Evolutionary conservation across 2,797 vertebrate genomes (phyloP).

Genomic region (Epinephelus malabaricus): DNA sequence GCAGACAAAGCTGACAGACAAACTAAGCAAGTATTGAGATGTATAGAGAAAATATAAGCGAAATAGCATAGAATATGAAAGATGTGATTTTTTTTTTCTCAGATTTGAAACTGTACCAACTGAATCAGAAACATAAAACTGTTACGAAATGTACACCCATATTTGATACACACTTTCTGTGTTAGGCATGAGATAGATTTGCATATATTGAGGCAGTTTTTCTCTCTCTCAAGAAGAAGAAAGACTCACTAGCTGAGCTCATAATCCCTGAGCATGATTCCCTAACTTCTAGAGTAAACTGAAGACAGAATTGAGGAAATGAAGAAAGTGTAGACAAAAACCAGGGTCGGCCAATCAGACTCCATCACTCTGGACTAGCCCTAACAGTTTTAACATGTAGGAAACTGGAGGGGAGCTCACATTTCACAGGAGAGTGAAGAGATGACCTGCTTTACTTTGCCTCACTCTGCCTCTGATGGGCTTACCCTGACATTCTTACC

Average conservation of each 20-base stretch:
- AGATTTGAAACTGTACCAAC: conserved; percentile 4
- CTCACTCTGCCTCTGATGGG: too few relatives aligned
- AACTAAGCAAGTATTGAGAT: conserved; percentile 10
- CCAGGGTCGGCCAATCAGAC: too few relatives aligned
- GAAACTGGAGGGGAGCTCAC: too few relatives aligned
- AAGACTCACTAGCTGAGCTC: conserved; percentile 53
- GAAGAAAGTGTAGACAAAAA: too few relatives aligned
- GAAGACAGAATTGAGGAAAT: too few relatives aligned
- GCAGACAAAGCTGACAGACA: not conserved
- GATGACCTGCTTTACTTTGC: too few relatives aligned
- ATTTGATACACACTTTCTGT: conserved; percentile 22
- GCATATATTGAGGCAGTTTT: conserved; percentile 58
- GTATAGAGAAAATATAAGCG: not conserved
- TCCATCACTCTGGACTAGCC: too few relatives aligned
- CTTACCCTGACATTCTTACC: too few relatives aligned
- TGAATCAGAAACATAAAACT: conserved; percentile 15
- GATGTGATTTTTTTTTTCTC: not conserved
- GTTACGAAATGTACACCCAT: conserved; percentile 8
- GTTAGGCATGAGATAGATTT: conserved; percentile 53
- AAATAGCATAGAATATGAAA: not conserved
- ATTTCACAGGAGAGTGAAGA: too few relatives aligned
- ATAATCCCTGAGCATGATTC: conserved; percentile 66
- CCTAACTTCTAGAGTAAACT: conserved; percentile 56
- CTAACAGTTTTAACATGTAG: too few relatives aligned
- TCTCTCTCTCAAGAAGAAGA: conserved; percentile 15